Evolutionary conservation across 2,797 vertebrate genomes (phyloP), one percentile per base, ranked within the genome.

Genomic region (Melanotaenia pygmaea): DNA sequence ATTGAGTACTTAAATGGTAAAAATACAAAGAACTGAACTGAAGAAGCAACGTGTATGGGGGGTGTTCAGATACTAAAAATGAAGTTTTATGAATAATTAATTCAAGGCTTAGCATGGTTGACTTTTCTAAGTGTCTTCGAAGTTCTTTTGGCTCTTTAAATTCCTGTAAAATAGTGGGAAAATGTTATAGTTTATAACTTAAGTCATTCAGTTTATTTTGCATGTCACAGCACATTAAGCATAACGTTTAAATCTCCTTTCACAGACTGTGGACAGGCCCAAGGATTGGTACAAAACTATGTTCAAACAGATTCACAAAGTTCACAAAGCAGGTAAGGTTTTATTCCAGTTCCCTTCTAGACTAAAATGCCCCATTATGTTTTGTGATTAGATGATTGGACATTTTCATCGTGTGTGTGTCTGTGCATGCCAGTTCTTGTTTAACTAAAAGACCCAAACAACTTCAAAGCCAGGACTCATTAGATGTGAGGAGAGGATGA

Each of bases 281-380:
- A 99, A 99, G 91, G 98, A 99, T 82, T 99, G 98, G 98, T 99
- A 99, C 94, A 99, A 99, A 94, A 99, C 98, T 3, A 99, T 99
- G 98, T 99, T 99, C 89, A 99, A 99, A 91, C 98, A 99, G 90
- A 99, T 99, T 86, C 98, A 99, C 90, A 98, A 96, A 95, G 98
- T 99, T 80, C 98, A 99, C 89, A 99, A 96, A 92, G 95, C 98
- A 59, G 97, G 98, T 99, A 89, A 69, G 95, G 77, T 40, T 34
- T 18, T 12, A 5, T 59, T 13, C 1, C 16, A 45, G 66, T 40
- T 60, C 24, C 47, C 70, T 72, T 26, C 61, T 59, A n/a, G 2
- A 12, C 67, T 63, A 47, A 65, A 69, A 61, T 18, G 18, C 45
- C 61, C 57, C 11, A 4, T 59, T 57, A 58, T 67, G 54, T 35